Base-by-base conservation (phyloP, 53 echinoderm and acorn worm species). In the Temnopleurus reevesii region DNA sequence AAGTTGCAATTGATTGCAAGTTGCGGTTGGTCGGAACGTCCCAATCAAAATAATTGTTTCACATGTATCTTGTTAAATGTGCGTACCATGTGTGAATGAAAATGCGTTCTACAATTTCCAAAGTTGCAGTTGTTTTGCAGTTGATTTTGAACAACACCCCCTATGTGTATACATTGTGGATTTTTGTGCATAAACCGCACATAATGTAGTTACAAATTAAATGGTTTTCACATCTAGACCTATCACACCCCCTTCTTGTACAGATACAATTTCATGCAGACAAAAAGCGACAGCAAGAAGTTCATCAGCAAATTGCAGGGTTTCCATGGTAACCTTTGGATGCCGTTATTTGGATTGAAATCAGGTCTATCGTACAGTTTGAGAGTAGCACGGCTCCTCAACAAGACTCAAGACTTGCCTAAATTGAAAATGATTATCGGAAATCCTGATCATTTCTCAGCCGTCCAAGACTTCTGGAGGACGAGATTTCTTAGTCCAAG, bases 231-330 rank as follows among this genome's bases (percentile, higher is more conserved):
- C n/a, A n/a, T n/a, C n/a, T n/a, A n/a, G n/a, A n/a, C n/a, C n/a
- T n/a, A n/a, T n/a, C n/a, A n/a, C n/a, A n/a, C n/a, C n/a, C 3
- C 59, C 26, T 12, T 46, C 26, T 45, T 59, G 2, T 25, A 8
- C 58, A 85, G 85, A 23, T 85, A 59, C 46, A 59, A 85, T 59
- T 60, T 85, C 45, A 41, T 85, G 61, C 85, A 85, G 85, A 59
- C 59, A 1, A 59, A 21, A 10, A 45, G 41, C 12, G 85, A 85
- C 85, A 85, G 85, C 58, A 43, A 59, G 85, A 85, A 60, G 61
- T 60, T 85, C 44, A 45, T 60, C 26, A 44, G 28, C 13, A 46
- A 8, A 13, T 36, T 60, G 44, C 85, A 60, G 8, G 27, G 17
- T 23, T 60, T 59, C 85, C 59, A 43, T 1, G 85, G 85, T 23